These are phyloP conservation scores for Podiceps cristatus DNA, from an alignment of 2,113 vertebrate genomes.

Conservation along the genomic window DNA sequence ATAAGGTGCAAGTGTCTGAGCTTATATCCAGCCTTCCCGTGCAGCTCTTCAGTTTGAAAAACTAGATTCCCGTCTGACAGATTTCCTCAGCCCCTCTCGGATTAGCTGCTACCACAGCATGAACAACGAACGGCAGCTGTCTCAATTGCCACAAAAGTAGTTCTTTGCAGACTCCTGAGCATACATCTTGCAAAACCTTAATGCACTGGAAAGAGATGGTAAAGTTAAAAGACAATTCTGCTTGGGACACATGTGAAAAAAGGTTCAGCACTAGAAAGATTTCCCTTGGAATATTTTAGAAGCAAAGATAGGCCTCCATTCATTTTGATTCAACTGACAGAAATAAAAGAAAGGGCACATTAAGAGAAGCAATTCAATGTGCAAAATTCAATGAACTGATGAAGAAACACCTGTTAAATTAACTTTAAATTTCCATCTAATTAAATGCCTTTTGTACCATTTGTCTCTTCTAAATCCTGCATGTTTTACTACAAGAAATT, in stretches of 20 bases:
- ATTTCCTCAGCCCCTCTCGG: background rate
- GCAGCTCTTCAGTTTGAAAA: background rate
- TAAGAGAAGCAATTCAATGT: background rate
- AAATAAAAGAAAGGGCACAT: background rate
- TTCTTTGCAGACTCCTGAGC: background rate
- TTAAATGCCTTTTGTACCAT: background rate
- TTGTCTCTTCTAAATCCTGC: background rate
- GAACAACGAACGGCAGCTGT: background rate
- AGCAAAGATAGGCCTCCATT: background rate
- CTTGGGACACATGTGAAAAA: background rate
- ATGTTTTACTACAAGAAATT: background rate
- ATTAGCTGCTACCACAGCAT: background rate
- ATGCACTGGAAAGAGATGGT: background rate
- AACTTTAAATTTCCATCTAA: background rate
- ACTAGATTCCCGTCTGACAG: background rate
- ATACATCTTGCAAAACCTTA: background rate
- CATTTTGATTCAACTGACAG: background rate
- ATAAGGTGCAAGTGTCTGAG: background rate
- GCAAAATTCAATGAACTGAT: background rate
- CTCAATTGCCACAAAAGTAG: background rate
- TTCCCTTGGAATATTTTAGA: background rate
- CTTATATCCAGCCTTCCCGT: background rate
- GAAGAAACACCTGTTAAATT: background rate
- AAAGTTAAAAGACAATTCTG: background rate
- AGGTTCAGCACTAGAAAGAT: background rate